Evolutionary conservation across 1,140 invertebrate genomes (phyloP), one percentile per base, ranked within the genome.

Genomic region (Drosophila repletoides): DNA sequence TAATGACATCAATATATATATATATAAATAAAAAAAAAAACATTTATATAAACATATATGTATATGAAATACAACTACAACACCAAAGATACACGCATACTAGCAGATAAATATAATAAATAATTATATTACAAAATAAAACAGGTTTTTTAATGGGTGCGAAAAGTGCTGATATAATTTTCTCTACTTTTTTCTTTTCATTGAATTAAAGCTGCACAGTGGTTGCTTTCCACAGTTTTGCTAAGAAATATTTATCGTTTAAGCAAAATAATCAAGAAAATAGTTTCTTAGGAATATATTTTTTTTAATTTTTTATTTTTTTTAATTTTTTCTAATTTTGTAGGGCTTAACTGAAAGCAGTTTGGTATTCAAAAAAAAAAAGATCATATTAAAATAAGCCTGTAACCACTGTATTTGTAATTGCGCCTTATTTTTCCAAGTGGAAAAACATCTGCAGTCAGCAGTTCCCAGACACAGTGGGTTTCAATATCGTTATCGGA

Each of bases 51-150:
- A 45, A 53, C 41, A 61, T 72, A 60, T 76, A 71, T 71, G 56
- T 81, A 69, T 69, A 65, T 74, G 61, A 48, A 69, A 66, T 70
- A 71, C 60, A 66, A 71, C 33, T 65, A 45, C 19, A 71, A 84
- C 63, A 76, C 73, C 61, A 83, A 72, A 59, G 43, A 77, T 69
- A 77, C 79, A 74, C 66, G 63, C 73, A 81, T 76, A 81, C 68
- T 83, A 83, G 79, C 80, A 74, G 43, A 84, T 80, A 73, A 72
- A 61, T 48, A 21, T 55, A 81, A 79, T 71, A 76, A 72, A 76
- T 72, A 69, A 72, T 28, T 63, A 60, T 61, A 61, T 53, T 38
- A 31, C 61, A 49, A 61, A 60, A 38, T 49, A 14, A 76, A 45
- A 52, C 22, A n/a, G 43, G 17, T 1, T 5, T 0, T 2, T 7